These are phyloP conservation scores for Calcarius lapponicus DNA, from an alignment of 2,797 vertebrate species.

Conservation along the genomic window DNA sequence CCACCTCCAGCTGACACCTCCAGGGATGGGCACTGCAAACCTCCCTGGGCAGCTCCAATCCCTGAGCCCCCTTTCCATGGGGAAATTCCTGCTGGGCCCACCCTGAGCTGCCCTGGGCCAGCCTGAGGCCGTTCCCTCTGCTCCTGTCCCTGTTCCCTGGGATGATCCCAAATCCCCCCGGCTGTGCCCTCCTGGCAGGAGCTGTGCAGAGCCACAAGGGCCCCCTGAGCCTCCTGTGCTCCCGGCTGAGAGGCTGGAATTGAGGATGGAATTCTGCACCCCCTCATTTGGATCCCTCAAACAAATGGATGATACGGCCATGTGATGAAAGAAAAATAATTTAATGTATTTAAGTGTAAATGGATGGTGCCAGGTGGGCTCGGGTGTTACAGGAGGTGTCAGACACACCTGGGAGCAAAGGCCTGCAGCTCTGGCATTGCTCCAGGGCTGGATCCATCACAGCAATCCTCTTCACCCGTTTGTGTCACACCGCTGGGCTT, in stretches of 20 bases:
- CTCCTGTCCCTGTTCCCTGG: not conserved
- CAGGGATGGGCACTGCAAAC: not conserved
- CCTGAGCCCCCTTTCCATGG: not conserved
- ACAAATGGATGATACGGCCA: rapidly evolving
- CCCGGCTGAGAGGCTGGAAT: not conserved
- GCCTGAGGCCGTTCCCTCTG: not conserved
- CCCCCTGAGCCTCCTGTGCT: not conserved
- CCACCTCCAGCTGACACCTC: not conserved
- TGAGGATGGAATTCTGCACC: not conserved
- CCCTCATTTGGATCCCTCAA: not conserved
- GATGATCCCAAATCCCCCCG: no score
- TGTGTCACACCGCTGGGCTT: rapidly evolving
- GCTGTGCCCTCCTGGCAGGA: not conserved
- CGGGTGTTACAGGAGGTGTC: rapidly evolving
- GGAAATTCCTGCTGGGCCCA: not conserved
- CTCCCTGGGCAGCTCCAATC: not conserved
- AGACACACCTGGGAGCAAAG: not conserved
- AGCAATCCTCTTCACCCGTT: rapidly evolving
- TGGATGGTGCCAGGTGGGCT: not conserved
- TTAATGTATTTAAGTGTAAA: rapidly evolving
- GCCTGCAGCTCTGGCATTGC: rapidly evolving
- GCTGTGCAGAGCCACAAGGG: not conserved
- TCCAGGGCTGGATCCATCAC: not conserved
- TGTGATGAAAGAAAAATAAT: not conserved
- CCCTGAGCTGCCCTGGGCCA: not conserved